Evolutionary conservation across 2,113 vertebrate genomes (phyloP).

Genomic region (Albula glossodonta): DNA sequence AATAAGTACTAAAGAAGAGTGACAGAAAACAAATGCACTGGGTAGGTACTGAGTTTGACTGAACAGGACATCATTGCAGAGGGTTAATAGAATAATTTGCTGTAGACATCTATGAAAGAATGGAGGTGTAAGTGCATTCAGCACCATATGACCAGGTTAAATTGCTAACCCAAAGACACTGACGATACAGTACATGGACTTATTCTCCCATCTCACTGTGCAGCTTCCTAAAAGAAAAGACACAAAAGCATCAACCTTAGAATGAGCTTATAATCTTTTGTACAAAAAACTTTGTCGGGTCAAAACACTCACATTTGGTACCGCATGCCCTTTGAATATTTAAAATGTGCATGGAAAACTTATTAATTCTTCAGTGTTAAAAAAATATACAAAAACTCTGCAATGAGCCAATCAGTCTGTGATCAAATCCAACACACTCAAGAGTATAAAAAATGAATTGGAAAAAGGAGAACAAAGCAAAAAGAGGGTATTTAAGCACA

Average conservation of each 20-base stretch:
- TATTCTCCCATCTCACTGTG: conserved; percentile 91
- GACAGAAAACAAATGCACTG: neutral
- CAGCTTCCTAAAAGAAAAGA: conserved; percentile 77
- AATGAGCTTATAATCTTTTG: too few species aligned
- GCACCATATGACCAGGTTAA: conserved; percentile 48
- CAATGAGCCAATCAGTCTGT: too few species aligned
- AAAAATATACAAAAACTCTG: too few species aligned
- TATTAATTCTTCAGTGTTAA: too few species aligned
- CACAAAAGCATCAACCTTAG: conserved; percentile 29
- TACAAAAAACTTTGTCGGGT: too few species aligned
- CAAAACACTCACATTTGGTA: too few species aligned
- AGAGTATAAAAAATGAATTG: too few species aligned
- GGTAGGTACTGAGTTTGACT: neutral
- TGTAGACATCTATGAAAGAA: neutral
- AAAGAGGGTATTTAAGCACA: too few species aligned
- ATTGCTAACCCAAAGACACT: conserved; percentile 86
- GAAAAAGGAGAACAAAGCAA: too few species aligned
- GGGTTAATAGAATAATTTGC: neutral
- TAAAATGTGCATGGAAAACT: too few species aligned
- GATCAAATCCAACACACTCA: too few species aligned
- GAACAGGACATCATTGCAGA: neutral
- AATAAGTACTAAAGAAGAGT: neutral
- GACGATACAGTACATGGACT: conserved; percentile 91
- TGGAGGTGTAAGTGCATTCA: neutral
- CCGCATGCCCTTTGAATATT: too few species aligned